phyloP scores from a whole-genome alignment of 1,140 invertebrate genomes.

The Andricus grossulariae region DNA sequence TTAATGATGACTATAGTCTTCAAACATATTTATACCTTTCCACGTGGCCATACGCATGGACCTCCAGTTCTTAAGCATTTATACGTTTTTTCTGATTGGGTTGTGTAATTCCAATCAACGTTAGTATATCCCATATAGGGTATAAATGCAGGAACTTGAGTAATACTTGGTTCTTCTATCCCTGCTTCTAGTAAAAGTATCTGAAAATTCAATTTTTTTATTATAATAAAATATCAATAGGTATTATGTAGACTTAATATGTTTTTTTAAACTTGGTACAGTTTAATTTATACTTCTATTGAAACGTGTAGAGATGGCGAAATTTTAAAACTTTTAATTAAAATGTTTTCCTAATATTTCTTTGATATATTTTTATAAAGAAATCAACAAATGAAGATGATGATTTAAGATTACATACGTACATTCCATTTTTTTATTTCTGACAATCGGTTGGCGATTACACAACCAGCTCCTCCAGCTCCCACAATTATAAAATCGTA shows the following conservation, averaged over 20 bases:
- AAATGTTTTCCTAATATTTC: neutral
- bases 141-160: neutral
- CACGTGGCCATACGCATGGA: neutral
- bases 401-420: neutral
- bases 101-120: constrained; percentile 2
- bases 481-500: constrained; percentile 14
- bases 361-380: neutral
- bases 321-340: neutral
- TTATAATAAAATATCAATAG: too few relatives aligned
- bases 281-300: too few relatives aligned
- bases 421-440: constrained; percentile 21
- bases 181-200: constrained; percentile 3
- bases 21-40: neutral
- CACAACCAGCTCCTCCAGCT: constrained; percentile 1
- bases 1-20: too few relatives aligned
- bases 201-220: neutral
- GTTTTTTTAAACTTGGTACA: too few relatives aligned
- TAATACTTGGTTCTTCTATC: neutral
- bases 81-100: neutral
- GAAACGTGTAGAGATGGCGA: too few relatives aligned
- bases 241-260: too few relatives aligned
- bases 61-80: neutral
- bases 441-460: neutral
- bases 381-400: neutral
- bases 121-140: neutral